Conservation (phyloP, 2,113 vertebrate genomes). For the Regulus satrapa region DNA sequence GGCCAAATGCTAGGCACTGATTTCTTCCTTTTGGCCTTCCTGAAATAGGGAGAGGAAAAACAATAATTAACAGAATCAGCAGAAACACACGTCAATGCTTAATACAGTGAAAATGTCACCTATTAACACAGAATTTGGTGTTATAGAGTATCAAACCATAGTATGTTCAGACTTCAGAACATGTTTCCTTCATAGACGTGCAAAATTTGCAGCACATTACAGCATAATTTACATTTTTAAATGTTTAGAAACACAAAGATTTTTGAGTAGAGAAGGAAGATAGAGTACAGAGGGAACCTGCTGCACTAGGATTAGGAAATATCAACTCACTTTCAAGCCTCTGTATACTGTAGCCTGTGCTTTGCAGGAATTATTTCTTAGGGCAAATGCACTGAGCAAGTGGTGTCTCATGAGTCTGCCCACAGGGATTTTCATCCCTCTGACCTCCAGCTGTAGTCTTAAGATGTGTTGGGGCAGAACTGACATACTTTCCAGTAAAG, state of each 20-base stretch:
- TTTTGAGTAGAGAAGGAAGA: not conserved
- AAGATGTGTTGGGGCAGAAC: not conserved
- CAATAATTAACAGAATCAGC: not conserved
- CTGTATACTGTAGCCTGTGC: not conserved
- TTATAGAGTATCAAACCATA: not conserved
- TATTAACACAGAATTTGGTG: not conserved
- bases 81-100: not conserved
- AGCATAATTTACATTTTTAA: not conserved
- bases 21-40: slow-evolving; percentile 77
- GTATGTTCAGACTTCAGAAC: not conserved
- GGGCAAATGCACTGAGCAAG: not conserved
- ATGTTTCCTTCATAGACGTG: not conserved
- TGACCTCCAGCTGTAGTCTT: not conserved
- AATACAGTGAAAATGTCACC: not conserved
- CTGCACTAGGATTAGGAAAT: not conserved
- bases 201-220: not conserved
- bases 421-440: not conserved
- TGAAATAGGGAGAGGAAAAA: slow-evolving; percentile 15
- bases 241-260: not conserved
- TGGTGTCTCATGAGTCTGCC: not conserved
- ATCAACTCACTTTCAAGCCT: not conserved
- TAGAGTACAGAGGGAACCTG: not conserved
- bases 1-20: slow-evolving; percentile 68
- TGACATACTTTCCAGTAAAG: not conserved
- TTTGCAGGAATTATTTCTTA: not conserved